These are phyloP conservation scores for Eupithecia exiguata DNA, from an alignment of 2,888 invertebrate genomes.

Conservation along the genomic window DNA sequence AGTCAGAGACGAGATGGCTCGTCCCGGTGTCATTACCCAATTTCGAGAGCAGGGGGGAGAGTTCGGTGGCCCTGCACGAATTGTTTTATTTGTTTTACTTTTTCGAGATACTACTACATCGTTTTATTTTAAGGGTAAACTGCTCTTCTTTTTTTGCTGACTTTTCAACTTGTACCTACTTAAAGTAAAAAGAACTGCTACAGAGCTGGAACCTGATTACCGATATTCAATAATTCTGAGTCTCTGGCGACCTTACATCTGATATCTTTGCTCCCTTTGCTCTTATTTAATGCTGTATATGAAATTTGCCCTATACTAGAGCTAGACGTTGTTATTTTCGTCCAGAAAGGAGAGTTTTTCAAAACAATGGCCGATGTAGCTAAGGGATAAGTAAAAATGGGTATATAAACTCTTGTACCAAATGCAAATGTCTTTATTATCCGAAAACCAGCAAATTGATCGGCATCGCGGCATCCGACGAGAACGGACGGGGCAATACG, in stretches of 20 bases:
- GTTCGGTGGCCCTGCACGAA: conserved; percentile 31
- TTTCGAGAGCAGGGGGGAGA: conserved; percentile 43
- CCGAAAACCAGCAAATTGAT: conserved; percentile 23
- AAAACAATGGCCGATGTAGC: background rate
- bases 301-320: background rate
- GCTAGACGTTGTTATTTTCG: background rate
- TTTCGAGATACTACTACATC: background rate
- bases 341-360: background rate
- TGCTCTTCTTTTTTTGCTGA: background rate
- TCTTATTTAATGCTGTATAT: background rate
- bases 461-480: conserved; percentile 22
- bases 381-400: background rate
- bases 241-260: background rate
- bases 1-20: conserved; percentile 21
- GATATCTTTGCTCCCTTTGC: background rate
- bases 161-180: background rate
- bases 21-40: conserved; percentile 46
- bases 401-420: background rate
- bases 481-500: conserved; percentile 43
- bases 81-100: conserved; percentile 4
- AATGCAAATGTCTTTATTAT: background rate
- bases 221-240: background rate
- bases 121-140: background rate
- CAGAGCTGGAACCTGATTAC: background rate
- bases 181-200: background rate